Base-by-base conservation (phyloP, 2,113 vertebrate genomes). In the Scomber colias region DNA sequence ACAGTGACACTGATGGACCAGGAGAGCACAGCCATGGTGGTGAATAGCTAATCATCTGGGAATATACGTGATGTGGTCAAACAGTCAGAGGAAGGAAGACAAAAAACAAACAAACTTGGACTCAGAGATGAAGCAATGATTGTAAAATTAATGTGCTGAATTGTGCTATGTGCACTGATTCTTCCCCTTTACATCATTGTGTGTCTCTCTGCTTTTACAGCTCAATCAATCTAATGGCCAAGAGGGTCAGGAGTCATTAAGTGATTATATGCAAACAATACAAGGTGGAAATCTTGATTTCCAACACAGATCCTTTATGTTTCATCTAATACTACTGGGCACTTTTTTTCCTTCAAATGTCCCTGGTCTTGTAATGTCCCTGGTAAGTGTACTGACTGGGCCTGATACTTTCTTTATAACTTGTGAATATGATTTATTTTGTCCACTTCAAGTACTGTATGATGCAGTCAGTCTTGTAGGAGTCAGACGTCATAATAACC, bases 71-170 rank as follows among this genome's bases (percentile, higher is more conserved):
- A 65, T 57, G 2, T 19, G 30, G 44, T 63, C 65, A 75, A 66
- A 69, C 51, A 66, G 49, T 49, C 19, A 67, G 19, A 73, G 14
- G 11, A 24, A 31, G n/a, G 24, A 27, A 17, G 35, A 40, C 9
- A 9, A 9, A 40, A 17, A 19, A 13, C 14, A 13, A 13, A 60
- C 40, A 14, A 3, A 44, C 63, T 19, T 11, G 5, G 15, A 15
- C 56, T 63, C 60, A 73, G 24, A 78, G 63, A 40, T 1, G 2
- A 49, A 17, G 51, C 15, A 45, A 63, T 71, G 79, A 76, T 71
- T 49, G 71, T 79, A 61, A 73, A 76, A 88, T 80, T 0, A 75
- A 77, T 75, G 64, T 3, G 80, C 73, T 57, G 40, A 24, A 72
- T 54, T 57, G 16, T 49, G 66, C 57, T 51, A 70, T 56, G 63